Evolutionary conservation across 2,888 invertebrate genomes (phyloP).

Genomic region (Hirtodrosophila alboralis): DNA sequence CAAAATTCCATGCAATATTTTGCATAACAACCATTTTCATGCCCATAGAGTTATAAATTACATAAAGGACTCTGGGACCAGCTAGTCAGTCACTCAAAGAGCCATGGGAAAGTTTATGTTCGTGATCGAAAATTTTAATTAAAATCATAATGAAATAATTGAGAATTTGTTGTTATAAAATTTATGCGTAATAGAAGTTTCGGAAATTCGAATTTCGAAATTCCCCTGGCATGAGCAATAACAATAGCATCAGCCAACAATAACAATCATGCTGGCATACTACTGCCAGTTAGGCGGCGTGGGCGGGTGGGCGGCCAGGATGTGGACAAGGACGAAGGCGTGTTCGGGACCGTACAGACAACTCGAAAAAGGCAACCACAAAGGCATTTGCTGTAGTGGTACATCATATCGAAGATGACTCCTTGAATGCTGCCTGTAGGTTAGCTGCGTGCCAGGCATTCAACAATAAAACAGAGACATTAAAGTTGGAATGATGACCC

Average conservation of each 20-base stretch:
- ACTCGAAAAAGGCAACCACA: conserved; percentile 47
- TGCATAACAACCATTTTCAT: conserved; percentile 11
- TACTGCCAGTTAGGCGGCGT: background rate
- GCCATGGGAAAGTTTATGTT: conserved; percentile 48
- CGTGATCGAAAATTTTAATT: conserved; percentile 75
- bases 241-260: conserved; percentile 52
- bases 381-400: conserved; percentile 47
- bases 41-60: conserved; percentile 10
- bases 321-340: too few relatives aligned
- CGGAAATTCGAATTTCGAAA: conserved; percentile 43
- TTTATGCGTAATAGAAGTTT: conserved; percentile 67
- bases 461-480: conserved; percentile 71
- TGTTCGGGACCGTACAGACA: background rate
- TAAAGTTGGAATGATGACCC: conserved; percentile 70
- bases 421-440: conserved; percentile 10
- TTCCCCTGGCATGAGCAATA: conserved; percentile 61
- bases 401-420: conserved; percentile 52
- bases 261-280: conserved; percentile 47
- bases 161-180: conserved; percentile 74
- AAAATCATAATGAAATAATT: conserved; percentile 80
- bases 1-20: conserved; percentile 20
- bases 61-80: conserved; percentile 9
- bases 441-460: conserved; percentile 27
- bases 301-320: background rate
- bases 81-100: conserved; percentile 5